Conservation (phyloP, 2,888 invertebrate genomes). For the Drosophila bunnanda region DNA sequence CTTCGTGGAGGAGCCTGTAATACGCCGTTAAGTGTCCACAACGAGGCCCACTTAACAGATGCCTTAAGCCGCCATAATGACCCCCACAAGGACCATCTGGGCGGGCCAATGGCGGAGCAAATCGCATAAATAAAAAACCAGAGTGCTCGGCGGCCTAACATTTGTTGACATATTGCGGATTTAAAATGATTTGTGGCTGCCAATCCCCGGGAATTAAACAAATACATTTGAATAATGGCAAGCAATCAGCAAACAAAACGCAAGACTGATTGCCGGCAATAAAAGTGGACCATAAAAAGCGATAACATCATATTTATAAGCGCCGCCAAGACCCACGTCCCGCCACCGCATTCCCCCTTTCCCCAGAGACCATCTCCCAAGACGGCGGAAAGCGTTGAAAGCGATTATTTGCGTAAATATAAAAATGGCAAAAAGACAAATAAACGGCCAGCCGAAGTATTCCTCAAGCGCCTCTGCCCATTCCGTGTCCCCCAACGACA, state of each 20-base stretch:
- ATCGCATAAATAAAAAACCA: slow-evolving; percentile 23
- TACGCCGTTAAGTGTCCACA: slow-evolving; percentile 27
- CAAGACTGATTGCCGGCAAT: slow-evolving; percentile 81
- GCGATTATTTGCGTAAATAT: slow-evolving; percentile 81
- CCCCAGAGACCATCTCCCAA: slow-evolving; percentile 38
- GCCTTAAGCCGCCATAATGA: slow-evolving; percentile 69
- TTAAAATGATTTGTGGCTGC: slow-evolving; percentile 77
- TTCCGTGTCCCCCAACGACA: slow-evolving; percentile 31
- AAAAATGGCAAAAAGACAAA: slow-evolving; percentile 80
- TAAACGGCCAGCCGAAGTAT: slow-evolving; percentile 63
- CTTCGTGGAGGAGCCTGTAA: slow-evolving; percentile 14
- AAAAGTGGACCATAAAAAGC: slow-evolving; percentile 82
- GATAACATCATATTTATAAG: slow-evolving; percentile 83
- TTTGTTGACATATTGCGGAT: slow-evolving; percentile 80
- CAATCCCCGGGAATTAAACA: slow-evolving; percentile 77
- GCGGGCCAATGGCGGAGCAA: not conserved
- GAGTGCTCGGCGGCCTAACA: slow-evolving; percentile 55
- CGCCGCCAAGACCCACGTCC: slow-evolving; percentile 47
- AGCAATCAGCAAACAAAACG: slow-evolving; percentile 78
- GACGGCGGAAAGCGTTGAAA: slow-evolving; percentile 70
- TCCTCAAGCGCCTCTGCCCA: slow-evolving; percentile 19
- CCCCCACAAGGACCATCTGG: slow-evolving; percentile 45
- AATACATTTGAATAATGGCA: slow-evolving; percentile 79
- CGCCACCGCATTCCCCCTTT: slow-evolving; percentile 7
- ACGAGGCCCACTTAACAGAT: slow-evolving; percentile 23